phyloP scores from a whole-genome alignment of 2,797 vertebrate genomes.

The Diplodus sargus region DNA sequence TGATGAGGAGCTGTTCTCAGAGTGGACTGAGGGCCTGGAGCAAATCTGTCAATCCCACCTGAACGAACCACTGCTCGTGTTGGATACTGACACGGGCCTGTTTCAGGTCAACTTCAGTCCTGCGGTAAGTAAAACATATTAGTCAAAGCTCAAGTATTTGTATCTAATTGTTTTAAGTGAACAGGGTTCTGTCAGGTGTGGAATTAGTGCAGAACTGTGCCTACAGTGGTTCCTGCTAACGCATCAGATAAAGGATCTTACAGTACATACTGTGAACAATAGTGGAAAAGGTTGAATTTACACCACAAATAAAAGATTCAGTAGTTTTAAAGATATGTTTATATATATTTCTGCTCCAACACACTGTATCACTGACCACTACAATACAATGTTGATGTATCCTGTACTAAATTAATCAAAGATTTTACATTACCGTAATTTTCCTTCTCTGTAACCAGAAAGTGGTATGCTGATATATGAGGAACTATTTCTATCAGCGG shows the following conservation, averaged over 20 bases:
- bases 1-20: conserved; percentile 77
- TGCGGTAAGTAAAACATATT: conserved; percentile 72
- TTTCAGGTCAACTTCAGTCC: conserved; percentile 85
- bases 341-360: not conserved
- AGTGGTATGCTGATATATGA: not conserved
- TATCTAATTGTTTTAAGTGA: not conserved
- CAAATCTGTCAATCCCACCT: conserved; percentile 81
- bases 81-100: conserved; percentile 71
- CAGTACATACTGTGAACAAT: not conserved
- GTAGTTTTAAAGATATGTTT: not conserved
- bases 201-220: not conserved
- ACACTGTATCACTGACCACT: not conserved
- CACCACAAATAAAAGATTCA: not conserved
- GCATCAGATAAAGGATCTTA: not conserved
- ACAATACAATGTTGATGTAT: not conserved
- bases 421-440: not conserved
- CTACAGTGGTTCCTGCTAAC: not conserved
- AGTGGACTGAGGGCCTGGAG: conserved; percentile 80
- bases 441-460: too few relatives aligned
- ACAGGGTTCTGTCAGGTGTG: not conserved
- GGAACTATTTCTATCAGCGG: conserved; percentile 10
- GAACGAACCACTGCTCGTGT: conserved; percentile 76
- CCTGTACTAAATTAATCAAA: not conserved
- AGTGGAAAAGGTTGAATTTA: not conserved
- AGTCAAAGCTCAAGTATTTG: not conserved